A percentile compares a stretch with the other conserved stretches of the same genome.
These are phyloP conservation scores for Dasysyrphus albostriatus DNA, from an alignment of 2,888 invertebrate species.

Conservation along the genomic window DNA sequence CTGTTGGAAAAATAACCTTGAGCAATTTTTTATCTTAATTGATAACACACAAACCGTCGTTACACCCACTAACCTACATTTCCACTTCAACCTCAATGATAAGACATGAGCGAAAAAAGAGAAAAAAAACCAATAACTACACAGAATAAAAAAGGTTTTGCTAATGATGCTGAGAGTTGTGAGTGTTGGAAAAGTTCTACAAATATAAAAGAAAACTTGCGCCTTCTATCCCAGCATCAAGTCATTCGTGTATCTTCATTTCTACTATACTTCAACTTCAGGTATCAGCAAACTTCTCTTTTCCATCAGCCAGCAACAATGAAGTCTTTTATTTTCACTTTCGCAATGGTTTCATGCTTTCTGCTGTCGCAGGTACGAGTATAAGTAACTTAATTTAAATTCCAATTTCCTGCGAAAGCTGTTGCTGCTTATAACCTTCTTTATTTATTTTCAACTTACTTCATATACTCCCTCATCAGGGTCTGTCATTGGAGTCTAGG, in stretches of 20 bases:
- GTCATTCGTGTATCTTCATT: conserved; percentile 27
- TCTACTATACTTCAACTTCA: background rate
- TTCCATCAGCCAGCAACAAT: conserved; percentile 42
- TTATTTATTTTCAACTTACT: conserved; percentile 23
- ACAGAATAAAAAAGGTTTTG: background rate
- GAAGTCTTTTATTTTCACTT: conserved; percentile 63
- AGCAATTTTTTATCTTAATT: conserved; percentile 20
- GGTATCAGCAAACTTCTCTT: background rate
- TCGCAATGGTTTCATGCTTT: conserved; percentile 64
- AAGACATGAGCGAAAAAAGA: too few species aligned
- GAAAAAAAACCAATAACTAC: background rate
- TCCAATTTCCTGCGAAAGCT: conserved; percentile 65
- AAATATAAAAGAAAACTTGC: conserved; percentile 61
- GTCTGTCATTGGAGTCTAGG: conserved; percentile 3
- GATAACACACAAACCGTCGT: conserved; percentile 2
- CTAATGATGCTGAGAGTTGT: conserved; percentile 13
- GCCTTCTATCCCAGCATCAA: conserved; percentile 51
- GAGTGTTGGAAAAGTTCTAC: conserved; percentile 30
- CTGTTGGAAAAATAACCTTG: conserved; percentile 16
- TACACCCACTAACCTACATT: conserved; percentile 49
- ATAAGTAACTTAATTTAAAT: conserved; percentile 72
- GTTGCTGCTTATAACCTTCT: conserved; percentile 39
- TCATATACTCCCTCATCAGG: conserved; percentile 26
- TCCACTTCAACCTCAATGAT: conserved; percentile 36
- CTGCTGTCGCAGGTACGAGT: conserved; percentile 67